Base-by-base conservation (phyloP, 1,140 invertebrate genomes). In the Steinernema feltiae region DNA sequence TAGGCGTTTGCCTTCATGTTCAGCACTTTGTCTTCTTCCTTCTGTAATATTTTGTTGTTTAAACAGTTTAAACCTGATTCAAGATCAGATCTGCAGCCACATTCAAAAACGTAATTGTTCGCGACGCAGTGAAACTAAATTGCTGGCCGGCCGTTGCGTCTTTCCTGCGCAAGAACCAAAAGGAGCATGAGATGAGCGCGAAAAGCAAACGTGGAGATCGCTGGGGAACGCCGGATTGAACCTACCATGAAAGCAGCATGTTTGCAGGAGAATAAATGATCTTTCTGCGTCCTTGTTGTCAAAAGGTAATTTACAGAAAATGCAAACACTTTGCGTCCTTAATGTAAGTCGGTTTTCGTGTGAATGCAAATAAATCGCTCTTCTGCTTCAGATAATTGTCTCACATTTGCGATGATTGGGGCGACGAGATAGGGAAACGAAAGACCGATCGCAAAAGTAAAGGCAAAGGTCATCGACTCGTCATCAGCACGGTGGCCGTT, bases 391-490 rank as follows among this genome's bases (percentile, higher is more conserved):
- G 18, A 41, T 41, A 41, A 41, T 41, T 41, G 35, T 41, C 35
- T 7, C 35, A 41, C 35, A 18, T 41, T 41, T 41, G 35, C 7
- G 35, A 41, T 41, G 18, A 41, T 41, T 41, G 7, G 35, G 18
- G 35, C 7, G 18, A 41, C 18, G 35, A 41, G 18, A 41, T 41
- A 18, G 18, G 35, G 35, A 41, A 63, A 3, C 15, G 53, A 63
- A n/a, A 63, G 24, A 27, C 53, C 15, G 24, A 15, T 15, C 12
- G 7, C 12, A 3, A 15, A 63, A 63, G 24, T 3, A 21, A 63
- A 63, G 2, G 53, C 53, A 63, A 63, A 63, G 53, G 53, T 63
- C 53, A 63, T 63, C 53, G 53, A 63, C 53, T 63, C 53, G 24
- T 63, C 53, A n/a, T 63, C 53, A 27, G 53, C 53, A 7, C 53